phyloP scores from a whole-genome alignment of 92 coral and sea anemone genomes.

The Virgularia gustaviana region DNA sequence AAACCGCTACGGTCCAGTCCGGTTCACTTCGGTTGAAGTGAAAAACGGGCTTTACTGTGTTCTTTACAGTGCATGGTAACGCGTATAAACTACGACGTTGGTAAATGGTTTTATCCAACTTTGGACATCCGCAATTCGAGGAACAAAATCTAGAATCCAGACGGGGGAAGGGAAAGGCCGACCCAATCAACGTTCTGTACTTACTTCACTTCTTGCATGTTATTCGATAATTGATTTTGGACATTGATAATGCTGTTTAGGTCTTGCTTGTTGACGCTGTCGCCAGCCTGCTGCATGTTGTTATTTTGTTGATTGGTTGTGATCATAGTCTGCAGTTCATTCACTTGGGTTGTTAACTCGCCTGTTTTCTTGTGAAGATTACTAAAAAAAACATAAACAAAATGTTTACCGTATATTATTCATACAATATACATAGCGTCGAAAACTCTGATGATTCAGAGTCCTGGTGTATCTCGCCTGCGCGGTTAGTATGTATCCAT shows the following conservation, averaged over 20 bases:
- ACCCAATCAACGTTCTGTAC: neutral
- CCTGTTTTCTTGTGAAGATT: conserved; percentile 89
- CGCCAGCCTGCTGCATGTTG: conserved; percentile 59
- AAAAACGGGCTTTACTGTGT: too few relatives aligned
- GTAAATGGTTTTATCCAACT: too few relatives aligned
- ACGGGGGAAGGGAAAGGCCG: too few relatives aligned
- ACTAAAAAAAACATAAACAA: conserved; percentile 39
- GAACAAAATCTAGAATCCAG: neutral
- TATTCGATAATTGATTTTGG: conserved; percentile 72
- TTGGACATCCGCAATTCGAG: too few relatives aligned
- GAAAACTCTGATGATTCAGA: too few relatives aligned
- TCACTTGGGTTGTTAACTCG: conserved; percentile 80
- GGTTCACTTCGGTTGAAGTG: too few relatives aligned
- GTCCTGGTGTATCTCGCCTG: too few relatives aligned
- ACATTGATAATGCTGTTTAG: conserved; percentile 76
- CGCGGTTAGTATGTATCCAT: neutral
- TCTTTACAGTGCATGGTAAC: too few relatives aligned
- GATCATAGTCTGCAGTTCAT: conserved; percentile 71
- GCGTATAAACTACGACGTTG: too few relatives aligned
- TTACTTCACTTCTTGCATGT: conserved; percentile 83
- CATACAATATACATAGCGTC: too few relatives aligned
- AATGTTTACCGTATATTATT: too few relatives aligned
- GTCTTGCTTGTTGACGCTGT: conserved; percentile 87
- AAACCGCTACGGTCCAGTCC: too few relatives aligned
- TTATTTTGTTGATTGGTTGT: conserved; percentile 59